Base-by-base conservation (phyloP, 2,888 invertebrate genomes). In the Hecatera dysodea region DNA sequence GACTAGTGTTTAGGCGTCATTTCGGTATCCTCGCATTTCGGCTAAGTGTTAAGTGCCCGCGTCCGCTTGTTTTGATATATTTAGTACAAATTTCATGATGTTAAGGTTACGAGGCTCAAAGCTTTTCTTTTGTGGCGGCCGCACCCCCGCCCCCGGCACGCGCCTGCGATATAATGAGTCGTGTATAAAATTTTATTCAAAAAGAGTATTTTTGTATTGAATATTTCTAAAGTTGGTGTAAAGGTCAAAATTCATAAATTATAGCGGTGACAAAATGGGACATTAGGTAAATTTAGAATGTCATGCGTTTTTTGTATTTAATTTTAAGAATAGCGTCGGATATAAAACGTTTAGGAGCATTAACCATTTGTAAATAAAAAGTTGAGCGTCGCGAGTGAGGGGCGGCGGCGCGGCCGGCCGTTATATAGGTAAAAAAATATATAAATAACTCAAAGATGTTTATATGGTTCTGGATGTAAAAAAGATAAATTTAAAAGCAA, bases 311-410 rank as follows among this genome's bases (percentile, higher is more conserved):
- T 96, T 96, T 96, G 95, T 96, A 96, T 96, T 95, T 96, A 96
- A 96, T 96, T 96, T 96, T 96, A 96, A 96, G 96, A 94, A 95
- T 96, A 96, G 96, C 91, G 93, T 96, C 94, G 97, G 95, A 93
- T 96, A 96, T 96, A 95, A 96, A 96, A 96, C 95, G 94, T 97
- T 97, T 97, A 97, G 97, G 97, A 96, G 93, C 97, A 97, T 96
- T 96, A 96, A 97, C 97, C 97, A 97, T 96, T 97, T 97, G 97
- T 97, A 97, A 96, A 96, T 96, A 97, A 94, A 84, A 94, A 93
- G 93, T 91, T 92, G 90, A 90, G 80, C 87, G 92, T 89, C 85
- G 89, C 87, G 87, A 84, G 79, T 76, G 83, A 84, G 89, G 88
- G 90, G 91, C 91, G 91, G 91, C 88, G 91, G 90, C 76, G 91